phyloP scores from a whole-genome alignment of 2,113 vertebrate species.

The Tonatia bakeri region DNA sequence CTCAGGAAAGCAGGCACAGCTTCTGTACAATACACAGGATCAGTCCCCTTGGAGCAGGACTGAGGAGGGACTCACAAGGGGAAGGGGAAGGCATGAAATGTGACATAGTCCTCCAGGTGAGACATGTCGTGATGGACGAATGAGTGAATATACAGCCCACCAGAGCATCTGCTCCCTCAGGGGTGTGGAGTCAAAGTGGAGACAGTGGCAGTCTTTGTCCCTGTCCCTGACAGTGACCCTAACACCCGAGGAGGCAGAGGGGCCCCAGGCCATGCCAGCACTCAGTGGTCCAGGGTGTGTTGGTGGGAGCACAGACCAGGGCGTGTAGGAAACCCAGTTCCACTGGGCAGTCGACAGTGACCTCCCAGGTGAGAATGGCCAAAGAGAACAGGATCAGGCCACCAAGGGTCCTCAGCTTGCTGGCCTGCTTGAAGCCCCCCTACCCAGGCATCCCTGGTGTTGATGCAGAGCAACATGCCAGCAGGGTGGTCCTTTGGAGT shows the following conservation, averaged over 20 bases:
- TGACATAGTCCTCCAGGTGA: neutral
- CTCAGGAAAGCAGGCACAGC: neutral
- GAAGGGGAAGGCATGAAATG: neutral
- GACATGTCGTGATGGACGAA: neutral
- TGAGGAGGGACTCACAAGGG: too few relatives aligned
- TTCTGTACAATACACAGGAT: too few relatives aligned
- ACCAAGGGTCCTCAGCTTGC: neutral
- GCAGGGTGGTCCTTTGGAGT: too few relatives aligned
- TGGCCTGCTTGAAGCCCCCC: too few relatives aligned
- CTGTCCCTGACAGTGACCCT: neutral
- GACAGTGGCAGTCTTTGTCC: accelerated
- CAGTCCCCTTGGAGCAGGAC: accelerated
- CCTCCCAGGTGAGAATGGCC: neutral
- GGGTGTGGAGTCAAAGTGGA: neutral
- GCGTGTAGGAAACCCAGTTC: neutral
- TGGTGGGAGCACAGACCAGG: accelerated
- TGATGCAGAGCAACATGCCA: too few relatives aligned
- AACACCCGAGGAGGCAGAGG: neutral
- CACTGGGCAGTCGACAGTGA: neutral
- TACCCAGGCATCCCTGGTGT: too few relatives aligned
- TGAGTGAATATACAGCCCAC: accelerated
- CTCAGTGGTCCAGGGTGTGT: neutral
- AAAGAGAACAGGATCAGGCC: neutral
- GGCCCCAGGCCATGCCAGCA: neutral
- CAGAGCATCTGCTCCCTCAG: neutral